These are phyloP conservation scores for Otus sunia DNA, from an alignment of 2,113 vertebrate species.

Conservation along the genomic window DNA sequence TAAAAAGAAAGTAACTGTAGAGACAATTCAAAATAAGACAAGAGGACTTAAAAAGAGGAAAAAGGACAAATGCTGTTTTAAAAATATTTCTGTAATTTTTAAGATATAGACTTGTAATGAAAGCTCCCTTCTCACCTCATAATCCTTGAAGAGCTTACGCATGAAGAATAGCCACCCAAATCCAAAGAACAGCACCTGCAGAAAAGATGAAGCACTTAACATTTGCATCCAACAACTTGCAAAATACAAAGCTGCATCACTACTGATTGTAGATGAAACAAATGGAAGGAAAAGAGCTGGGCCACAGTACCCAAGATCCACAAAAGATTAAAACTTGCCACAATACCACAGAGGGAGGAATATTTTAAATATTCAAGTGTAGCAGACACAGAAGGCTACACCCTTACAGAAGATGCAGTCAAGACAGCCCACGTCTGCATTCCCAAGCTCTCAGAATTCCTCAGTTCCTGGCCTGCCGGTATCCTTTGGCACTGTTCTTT, in stretches of 20 bases:
- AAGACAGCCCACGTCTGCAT: background rate
- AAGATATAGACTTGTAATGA: background rate
- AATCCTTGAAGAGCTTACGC: conserved; percentile 95
- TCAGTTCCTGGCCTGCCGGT: background rate
- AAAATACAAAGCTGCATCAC: background rate
- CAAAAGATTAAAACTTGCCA: background rate
- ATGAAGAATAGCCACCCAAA: conserved; percentile 99
- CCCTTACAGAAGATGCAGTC: background rate
- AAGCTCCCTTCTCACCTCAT: conserved; percentile 82
- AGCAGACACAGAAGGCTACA: background rate
- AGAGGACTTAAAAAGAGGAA: background rate
- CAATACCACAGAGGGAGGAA: rapidly evolving
- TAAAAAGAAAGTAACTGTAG: background rate
- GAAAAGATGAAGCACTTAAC: background rate
- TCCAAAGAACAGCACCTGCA: conserved; percentile 94
- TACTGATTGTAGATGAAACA: background rate
- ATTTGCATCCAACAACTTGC: background rate
- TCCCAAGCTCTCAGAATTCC: background rate
- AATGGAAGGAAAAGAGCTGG: background rate
- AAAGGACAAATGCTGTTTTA: background rate
- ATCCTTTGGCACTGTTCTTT: background rate
- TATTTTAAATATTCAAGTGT: background rate
- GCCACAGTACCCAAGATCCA: background rate
- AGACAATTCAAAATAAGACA: background rate
- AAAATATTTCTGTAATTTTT: background rate